phyloP scores from a whole-genome alignment of 2,888 invertebrate species.

The Pandemis corylana region DNA sequence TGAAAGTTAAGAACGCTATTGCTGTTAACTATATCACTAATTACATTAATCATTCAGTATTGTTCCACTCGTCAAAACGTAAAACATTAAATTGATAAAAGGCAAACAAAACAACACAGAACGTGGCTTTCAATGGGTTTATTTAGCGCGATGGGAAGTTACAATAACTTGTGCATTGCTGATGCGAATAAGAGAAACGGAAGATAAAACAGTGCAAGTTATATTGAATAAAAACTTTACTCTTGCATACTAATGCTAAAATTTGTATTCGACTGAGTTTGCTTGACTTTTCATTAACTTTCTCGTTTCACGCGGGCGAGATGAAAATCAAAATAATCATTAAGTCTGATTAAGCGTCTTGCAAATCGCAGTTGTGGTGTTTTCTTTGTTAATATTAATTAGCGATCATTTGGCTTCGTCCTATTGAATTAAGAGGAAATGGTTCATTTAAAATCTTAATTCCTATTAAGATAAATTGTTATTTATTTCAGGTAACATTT shows the following conservation, averaged over 20 bases:
- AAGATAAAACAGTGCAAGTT: conserved; percentile 79
- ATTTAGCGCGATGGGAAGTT: conserved; percentile 60
- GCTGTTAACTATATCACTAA: conserved; percentile 16
- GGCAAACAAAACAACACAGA: conserved; percentile 51
- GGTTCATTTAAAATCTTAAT: conserved; percentile 31
- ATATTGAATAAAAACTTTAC: conserved; percentile 83
- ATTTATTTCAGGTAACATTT: conserved; percentile 41
- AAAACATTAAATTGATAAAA: conserved; percentile 52
- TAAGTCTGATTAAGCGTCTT: conserved; percentile 73
- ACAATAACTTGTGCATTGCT: conserved; percentile 69
- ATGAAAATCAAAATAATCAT: conserved; percentile 81
- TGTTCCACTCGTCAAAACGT: conserved; percentile 31
- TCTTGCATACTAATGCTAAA: conserved; percentile 83
- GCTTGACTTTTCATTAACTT: conserved; percentile 82
- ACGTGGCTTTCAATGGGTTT: conserved; percentile 49
- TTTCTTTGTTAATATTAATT: conserved; percentile 64
- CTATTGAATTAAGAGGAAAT: conserved; percentile 43
- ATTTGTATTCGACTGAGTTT: conserved; percentile 82
- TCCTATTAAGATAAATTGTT: conserved; percentile 31
- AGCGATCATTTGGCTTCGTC: conserved; percentile 53
- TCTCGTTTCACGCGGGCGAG: conserved; percentile 71
- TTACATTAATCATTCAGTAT: conserved; percentile 28
- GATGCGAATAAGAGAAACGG: conserved; percentile 74
- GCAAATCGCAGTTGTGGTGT: conserved; percentile 64
- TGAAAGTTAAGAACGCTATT: neutral